These are phyloP conservation scores for Trichechus manatus DNA, from an alignment of 2,113 vertebrate genomes.

Conservation along the genomic window DNA sequence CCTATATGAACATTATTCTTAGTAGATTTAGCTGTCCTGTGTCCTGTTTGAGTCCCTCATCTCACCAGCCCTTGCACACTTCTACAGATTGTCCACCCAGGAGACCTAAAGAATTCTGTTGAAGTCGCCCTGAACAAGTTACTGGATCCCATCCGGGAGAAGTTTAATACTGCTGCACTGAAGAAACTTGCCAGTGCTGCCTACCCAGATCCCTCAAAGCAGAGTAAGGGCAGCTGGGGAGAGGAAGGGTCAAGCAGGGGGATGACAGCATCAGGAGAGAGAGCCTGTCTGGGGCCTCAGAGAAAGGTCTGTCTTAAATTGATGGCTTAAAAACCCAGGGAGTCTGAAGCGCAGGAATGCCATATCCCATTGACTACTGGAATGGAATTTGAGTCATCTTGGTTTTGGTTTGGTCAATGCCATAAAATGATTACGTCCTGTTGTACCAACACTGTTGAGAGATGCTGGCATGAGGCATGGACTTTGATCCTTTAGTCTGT, in stretches of 20 bases:
- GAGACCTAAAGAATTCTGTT: slow-evolving; percentile 97
- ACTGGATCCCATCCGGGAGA: slow-evolving; percentile 97
- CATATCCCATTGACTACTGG: not conserved
- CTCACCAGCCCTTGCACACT: not conserved
- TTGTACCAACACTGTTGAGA: not conserved
- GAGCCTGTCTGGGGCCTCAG: not conserved
- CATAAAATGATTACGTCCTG: not conserved
- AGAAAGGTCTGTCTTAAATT: not conserved
- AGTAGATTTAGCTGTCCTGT: not conserved
- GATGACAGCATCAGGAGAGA: not conserved
- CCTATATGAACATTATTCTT: not conserved
- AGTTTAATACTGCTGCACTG: slow-evolving; percentile 93
- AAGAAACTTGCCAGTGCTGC: slow-evolving; percentile 92
- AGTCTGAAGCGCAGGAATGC: not conserved
- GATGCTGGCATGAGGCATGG: not conserved
- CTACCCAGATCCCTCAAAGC: slow-evolving; percentile 93
- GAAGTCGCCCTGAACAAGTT: slow-evolving; percentile 95
- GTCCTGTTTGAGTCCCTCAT: not conserved
- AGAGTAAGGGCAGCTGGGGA: slow-evolving; percentile 89
- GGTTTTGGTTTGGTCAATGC: not conserved
- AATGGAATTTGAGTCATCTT: not conserved
- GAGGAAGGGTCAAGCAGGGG: not conserved
- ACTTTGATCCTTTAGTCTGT: not conserved
- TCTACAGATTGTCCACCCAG: slow-evolving; percentile 94
- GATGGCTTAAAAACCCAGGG: not conserved